Evolutionary conservation across 2,888 invertebrate genomes (phyloP), one percentile per base, ranked within the genome.

Genomic region (Caenorhabditis zanzibari): DNA sequence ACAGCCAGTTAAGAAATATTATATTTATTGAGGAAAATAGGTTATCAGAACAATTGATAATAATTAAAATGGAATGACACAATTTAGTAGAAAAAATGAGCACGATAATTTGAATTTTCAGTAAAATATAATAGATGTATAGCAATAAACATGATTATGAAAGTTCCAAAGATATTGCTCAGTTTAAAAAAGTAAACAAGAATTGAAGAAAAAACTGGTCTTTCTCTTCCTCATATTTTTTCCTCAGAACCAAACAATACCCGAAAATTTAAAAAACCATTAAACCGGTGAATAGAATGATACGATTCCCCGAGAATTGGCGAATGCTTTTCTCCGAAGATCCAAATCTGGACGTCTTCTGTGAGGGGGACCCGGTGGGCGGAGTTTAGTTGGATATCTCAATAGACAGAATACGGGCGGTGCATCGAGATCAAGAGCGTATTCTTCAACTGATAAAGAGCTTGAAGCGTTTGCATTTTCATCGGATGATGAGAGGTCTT

Each of bases 401-500:
- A 90, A 72, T 0, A 84, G 68, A 47, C 86, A 79, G 59, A 90
- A 86, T 26, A 92, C 86, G 7, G 92, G 92, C n/a, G 92, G 92
- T 14, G 86, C 84, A 24, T 82, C 80, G 52, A 91, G 59, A 73
- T 92, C 92, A 54, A 92, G 69, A 12, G 92, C 92, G 74, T 91
- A 92, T 74, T 92, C 92, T 54, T 90, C 90, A 19, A 73, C 75
- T 1, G 71, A 73, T 38, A 77, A 72, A n/a, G 80, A 81, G 22
- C 66, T 66, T 1, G 84, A 79, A 6, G 47, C 64, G 44, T 54
- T 74, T 4, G 73, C 79, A 19, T 85, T 69, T 56, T 88, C 88
- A 52, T 87, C 87, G 3, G 88, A 87, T 12, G 90, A 89, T 1
- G 91, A 90, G 16, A 92, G 77, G 58, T 92, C 92, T 88, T 92